These are phyloP conservation scores for Cantharis flavilabris DNA, from an alignment of 2,888 invertebrate species.

Conservation along the genomic window DNA sequence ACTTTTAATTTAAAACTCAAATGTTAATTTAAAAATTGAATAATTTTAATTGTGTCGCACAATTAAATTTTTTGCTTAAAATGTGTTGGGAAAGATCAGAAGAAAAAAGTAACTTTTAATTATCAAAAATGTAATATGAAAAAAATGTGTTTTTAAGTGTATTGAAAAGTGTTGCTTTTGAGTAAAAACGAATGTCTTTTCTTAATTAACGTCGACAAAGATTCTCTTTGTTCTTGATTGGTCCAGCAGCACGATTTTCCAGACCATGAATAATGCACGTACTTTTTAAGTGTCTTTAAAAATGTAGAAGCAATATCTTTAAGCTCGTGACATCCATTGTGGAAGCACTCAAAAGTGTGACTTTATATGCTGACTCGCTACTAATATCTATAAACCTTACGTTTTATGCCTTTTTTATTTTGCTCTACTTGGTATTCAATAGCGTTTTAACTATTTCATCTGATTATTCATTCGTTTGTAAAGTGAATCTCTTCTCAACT, in stretches of 20 bases:
- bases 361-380: conserved; percentile 17
- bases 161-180: conserved; percentile 23
- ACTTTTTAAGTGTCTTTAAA: conserved; percentile 28
- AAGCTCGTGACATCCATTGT: conserved; percentile 31
- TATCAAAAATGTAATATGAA: background rate
- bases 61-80: background rate
- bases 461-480: background rate
- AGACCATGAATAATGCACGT: conserved; percentile 31
- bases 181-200: conserved; percentile 18
- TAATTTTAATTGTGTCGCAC: background rate
- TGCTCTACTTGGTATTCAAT: background rate
- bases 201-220: conserved; percentile 28
- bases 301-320: conserved; percentile 32
- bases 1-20: background rate
- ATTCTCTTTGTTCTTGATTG: conserved; percentile 25
- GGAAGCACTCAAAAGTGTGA: conserved; percentile 22
- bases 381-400: conserved; percentile 2
- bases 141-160: conserved; percentile 4
- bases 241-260: conserved; percentile 24
- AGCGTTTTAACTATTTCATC: background rate
- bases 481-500: background rate
- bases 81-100: background rate
- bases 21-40: background rate
- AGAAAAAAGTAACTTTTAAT: background rate
- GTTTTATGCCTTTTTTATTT: background rate